Evolutionary conservation across 2,797 vertebrate genomes (phyloP), one percentile per base, ranked within the genome.

Genomic region (Antrozous pallidus): DNA sequence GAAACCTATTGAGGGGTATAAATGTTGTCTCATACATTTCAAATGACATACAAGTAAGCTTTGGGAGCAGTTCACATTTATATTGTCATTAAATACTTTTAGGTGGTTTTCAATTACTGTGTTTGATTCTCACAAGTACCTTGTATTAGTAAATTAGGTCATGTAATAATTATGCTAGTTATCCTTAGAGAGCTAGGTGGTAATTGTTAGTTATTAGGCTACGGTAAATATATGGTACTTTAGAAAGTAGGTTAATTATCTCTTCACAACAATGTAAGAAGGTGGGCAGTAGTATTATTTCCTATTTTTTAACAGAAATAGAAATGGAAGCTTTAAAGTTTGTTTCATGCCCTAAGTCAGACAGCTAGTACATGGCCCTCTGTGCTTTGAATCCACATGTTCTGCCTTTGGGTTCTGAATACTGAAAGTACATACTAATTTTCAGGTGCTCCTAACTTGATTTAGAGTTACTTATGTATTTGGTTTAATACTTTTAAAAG

Each of bases 351-450:
- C n/a, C 5, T 82, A 69, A 45, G 36, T 86, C 63, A 89, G 40
- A 74, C n/a, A 83, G 56, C 61, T 88, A 63, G 33, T 88, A 82
- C 61, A n/a, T 91, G 71, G 22, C 94, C 14, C 47, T 33, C 70
- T 83, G 61, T 86, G 26, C 56, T 36, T 93, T 95, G 31, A 89
- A 74, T 93, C 45, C 36, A 51, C 28, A 20, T 51, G 8, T 94
- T 92, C 51, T 95, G 45, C 82, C 61, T 95, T 94, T 94, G 83
- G 31, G 61, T 95, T 89, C 69, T n/a, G 28, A 88, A 51, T 2
- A 31, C 4, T 84, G 81, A 79, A 56, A 79, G 67, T 95, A 24
- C 8, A 73, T 3, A 2, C 40, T 97, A 85, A 74, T 0, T 95
- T 24, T 17, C 0, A 81, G 51, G 18, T 83, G 5, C 65, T 88